These are phyloP conservation scores for Brenthis ino DNA, from an alignment of 2,888 invertebrate genomes.

Conservation along the genomic window DNA sequence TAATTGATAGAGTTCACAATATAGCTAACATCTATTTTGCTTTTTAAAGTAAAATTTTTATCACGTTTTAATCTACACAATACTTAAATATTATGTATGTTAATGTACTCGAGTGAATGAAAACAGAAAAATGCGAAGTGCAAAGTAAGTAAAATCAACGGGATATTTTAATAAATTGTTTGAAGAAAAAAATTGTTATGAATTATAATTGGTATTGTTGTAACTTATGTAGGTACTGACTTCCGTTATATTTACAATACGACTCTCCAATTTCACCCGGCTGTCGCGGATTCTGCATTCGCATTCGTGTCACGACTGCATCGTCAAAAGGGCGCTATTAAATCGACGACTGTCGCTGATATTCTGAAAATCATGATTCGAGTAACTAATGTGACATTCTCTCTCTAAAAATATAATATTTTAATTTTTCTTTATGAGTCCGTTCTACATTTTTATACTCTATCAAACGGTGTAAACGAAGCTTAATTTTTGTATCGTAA, in stretches of 20 bases:
- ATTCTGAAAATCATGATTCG: constrained; percentile 12
- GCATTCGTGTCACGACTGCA: constrained; percentile 52
- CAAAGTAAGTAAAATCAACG: too few relatives aligned
- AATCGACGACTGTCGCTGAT: constrained; percentile 31
- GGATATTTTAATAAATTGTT: too few relatives aligned
- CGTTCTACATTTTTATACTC: too few relatives aligned
- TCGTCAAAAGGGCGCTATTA: constrained; percentile 42
- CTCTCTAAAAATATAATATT: too few relatives aligned
- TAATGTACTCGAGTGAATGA: too few relatives aligned
- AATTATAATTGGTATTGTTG: constrained; percentile 16
- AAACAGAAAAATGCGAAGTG: too few relatives aligned
- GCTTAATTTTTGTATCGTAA: too few relatives aligned
- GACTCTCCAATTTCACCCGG: constrained; percentile 60
- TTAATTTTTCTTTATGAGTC: too few relatives aligned
- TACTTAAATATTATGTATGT: too few relatives aligned
- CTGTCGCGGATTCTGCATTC: constrained; percentile 57
- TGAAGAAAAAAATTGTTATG: too few relatives aligned
- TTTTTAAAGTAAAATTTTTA: background rate
- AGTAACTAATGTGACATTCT: constrained; percentile 14
- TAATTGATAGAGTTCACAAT: background rate
- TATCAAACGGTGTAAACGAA: too few relatives aligned
- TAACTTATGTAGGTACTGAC: constrained; percentile 30
- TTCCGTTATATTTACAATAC: constrained; percentile 38
- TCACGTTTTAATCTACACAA: too few relatives aligned
- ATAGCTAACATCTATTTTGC: background rate